Conservation (phyloP, 2,888 invertebrate genomes). For the Dascillus cervinus region DNA sequence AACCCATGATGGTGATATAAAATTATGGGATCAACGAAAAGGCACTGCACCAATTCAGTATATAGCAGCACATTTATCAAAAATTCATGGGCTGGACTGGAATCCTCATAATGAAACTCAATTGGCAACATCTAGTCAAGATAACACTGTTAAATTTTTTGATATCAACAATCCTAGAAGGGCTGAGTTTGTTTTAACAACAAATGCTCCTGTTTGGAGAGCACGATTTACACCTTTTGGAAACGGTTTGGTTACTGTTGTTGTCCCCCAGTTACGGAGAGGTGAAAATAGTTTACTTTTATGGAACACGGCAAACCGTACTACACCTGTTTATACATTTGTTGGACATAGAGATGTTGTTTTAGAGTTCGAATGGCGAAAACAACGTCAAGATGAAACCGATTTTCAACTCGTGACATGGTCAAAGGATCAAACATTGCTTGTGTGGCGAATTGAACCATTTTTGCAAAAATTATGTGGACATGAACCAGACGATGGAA, state of each 20-base stretch:
- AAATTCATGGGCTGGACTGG: slow-evolving; percentile 95
- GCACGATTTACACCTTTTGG: slow-evolving; percentile 83
- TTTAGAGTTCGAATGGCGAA: slow-evolving; percentile 90
- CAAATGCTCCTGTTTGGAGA: slow-evolving; percentile 85
- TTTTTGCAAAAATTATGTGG: slow-evolving; percentile 76
- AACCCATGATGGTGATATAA: slow-evolving; percentile 91
- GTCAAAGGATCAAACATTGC: slow-evolving; percentile 88
- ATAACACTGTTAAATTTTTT: slow-evolving; percentile 92
- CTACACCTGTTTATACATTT: slow-evolving; percentile 78
- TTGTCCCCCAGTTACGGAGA: slow-evolving; percentile 82
- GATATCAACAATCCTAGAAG: slow-evolving; percentile 79
- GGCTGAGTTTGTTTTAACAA: slow-evolving; percentile 77
- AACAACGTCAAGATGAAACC: slow-evolving; percentile 48
- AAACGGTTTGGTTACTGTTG: slow-evolving; percentile 83
- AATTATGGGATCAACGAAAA: slow-evolving; percentile 93
- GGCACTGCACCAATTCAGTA: slow-evolving; percentile 81
- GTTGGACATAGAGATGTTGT: slow-evolving; percentile 94
- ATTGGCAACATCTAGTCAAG: slow-evolving; percentile 87
- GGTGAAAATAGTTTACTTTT: slow-evolving; percentile 77
- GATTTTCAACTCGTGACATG: slow-evolving; percentile 88
- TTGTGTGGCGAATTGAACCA: slow-evolving; percentile 86
- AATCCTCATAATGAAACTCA: slow-evolving; percentile 78
- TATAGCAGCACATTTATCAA: slow-evolving; percentile 82
- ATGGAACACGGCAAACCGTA: slow-evolving; percentile 67
- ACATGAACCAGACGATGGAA: slow-evolving; percentile 51